A percentile compares a stretch with the other conserved stretches of the same genome.
Evolutionary conservation across 2,797 vertebrate species (phyloP).

Genomic region (Pampus argenteus): DNA sequence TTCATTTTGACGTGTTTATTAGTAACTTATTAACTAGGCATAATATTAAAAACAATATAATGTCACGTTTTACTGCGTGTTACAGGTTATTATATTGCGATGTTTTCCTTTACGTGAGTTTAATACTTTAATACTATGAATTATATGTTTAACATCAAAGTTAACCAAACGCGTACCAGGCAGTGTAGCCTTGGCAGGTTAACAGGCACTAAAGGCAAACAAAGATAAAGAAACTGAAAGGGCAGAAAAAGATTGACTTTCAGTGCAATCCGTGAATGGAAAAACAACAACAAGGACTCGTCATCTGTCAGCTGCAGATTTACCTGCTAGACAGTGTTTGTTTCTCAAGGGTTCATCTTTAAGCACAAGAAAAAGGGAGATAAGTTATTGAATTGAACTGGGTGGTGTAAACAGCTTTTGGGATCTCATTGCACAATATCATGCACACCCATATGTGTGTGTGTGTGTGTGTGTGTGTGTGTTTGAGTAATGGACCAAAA

Average conservation of each 20-base stretch:
- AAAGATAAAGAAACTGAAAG: slow-evolving; percentile 61
- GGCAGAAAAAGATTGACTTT: slow-evolving; percentile 13
- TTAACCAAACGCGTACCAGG: too few species aligned
- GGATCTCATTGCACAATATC: slow-evolving; percentile 57
- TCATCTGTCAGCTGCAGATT: slow-evolving; percentile 45
- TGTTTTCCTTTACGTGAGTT: too few species aligned
- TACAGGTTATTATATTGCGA: neutral
- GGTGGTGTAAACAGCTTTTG: slow-evolving; percentile 37
- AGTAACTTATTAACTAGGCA: slow-evolving; percentile 74
- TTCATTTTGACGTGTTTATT: slow-evolving; percentile 64
- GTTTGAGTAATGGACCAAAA: slow-evolving; percentile 14
- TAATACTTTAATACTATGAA: too few species aligned
- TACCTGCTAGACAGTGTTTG: slow-evolving; percentile 46
- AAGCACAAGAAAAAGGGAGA: slow-evolving; percentile 1
- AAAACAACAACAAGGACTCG: slow-evolving; percentile 27
- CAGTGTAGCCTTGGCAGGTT: slow-evolving; percentile 40
- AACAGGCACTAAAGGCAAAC: slow-evolving; percentile 54
- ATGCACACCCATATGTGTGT: slow-evolving; percentile 51
- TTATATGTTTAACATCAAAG: too few species aligned
- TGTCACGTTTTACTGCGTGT: neutral
- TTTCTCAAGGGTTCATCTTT: slow-evolving; percentile 38
- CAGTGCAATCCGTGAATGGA: neutral
- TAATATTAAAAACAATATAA: neutral
- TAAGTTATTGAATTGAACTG: slow-evolving; percentile 18
- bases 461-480: slow-evolving; percentile 45